Evolutionary conservation across 1,140 invertebrate genomes (phyloP), one percentile per base, ranked within the genome.

Genomic region (Dreissena rostriformis): DNA sequence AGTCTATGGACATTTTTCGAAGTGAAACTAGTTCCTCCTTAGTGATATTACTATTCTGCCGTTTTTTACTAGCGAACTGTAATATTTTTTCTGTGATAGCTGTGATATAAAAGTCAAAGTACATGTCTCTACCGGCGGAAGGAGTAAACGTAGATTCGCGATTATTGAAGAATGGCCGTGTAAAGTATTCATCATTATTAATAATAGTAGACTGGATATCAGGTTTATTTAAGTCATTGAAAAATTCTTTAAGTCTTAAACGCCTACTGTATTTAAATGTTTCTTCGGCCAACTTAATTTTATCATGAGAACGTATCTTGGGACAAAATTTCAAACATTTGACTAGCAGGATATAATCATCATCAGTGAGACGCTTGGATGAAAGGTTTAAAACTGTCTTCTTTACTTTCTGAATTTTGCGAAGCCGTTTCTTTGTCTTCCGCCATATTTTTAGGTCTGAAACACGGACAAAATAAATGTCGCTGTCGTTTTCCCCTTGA

Each of bases 241-340:
- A 77, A 77, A 63, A 77, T 77, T 77, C 74, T 51, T 77, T 63
- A 65, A 77, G 61, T 29, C 74, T 15, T 29, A 65, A 19, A 63
- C 55, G 15, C 17, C 28, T 29, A 65, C 12, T 39, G 68, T 10
- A 78, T 51, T 67, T 66, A 26, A 78, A 78, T 39, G 57, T 78
- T 67, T 78, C 76, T 68, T 78, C 76, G 5, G 76, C 76, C 26
- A 78, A 26, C 51, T 68, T 78, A 14, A 78, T 63, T 52, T 78
- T 78, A 68, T 68, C 76, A 26, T 68, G 76, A 49, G 76, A 66
- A 22, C 65, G 26, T 7, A 26, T 14, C 53, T 68, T 67, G 5
- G 76, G 76, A 49, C 76, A 78, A 51, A 67, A 78, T 51, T 66
- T 51, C 26, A 78, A 68, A 51, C 76, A 61, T 68, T 78, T 67